Evolutionary conservation across 2,797 vertebrate genomes (phyloP).

Genomic region (Rousettus madagascariensis): DNA sequence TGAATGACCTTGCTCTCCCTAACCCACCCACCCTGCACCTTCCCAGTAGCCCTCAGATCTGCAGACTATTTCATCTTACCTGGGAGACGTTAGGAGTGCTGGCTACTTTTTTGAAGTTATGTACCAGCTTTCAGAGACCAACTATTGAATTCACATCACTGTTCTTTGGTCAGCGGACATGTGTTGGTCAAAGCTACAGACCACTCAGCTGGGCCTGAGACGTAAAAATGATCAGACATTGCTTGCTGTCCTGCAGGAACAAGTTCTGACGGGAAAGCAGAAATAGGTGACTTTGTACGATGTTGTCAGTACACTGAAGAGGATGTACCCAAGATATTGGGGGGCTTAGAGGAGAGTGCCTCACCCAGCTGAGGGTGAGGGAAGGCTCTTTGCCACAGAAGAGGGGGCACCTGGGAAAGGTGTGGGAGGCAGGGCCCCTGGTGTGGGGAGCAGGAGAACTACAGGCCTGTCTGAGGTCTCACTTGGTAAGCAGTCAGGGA

Average conservation of each 20-base stretch:
- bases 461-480: not conserved
- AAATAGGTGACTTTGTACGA: not conserved
- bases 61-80: not conserved
- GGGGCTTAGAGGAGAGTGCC: not conserved
- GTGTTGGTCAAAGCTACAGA: not conserved
- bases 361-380: not conserved
- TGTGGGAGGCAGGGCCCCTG: not conserved
- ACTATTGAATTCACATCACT: not conserved
- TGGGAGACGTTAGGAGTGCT: not conserved
- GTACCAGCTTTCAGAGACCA: not conserved
- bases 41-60: not conserved
- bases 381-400: not conserved
- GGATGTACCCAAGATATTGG: not conserved
- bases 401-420: not conserved
- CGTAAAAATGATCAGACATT: not conserved
- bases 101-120: not conserved
- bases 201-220: accelerated
- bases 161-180: not conserved
- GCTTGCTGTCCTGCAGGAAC: not conserved
- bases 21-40: not conserved
- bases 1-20: not conserved
- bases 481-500: not conserved
- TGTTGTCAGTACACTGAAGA: not conserved
- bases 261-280: not conserved
- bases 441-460: no score